Percentiles rank a stretch among this genome's conserved stretches.
phyloP scores from a whole-genome alignment of 2,888 invertebrate species.

The Phaonia tiefii region DNA sequence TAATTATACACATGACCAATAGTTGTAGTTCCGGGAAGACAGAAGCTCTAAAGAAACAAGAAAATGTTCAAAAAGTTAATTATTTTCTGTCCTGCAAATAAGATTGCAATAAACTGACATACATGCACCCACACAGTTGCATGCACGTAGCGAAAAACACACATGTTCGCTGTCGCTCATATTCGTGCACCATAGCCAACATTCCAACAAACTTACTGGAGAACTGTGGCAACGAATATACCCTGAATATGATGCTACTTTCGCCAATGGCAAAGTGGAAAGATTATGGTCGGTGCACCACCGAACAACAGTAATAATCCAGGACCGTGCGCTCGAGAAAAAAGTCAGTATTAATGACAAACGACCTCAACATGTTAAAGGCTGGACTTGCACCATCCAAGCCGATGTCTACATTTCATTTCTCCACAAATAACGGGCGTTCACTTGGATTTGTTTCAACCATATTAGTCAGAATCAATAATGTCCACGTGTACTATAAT shows the following conservation, averaged over 20 bases:
- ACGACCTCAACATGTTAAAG: too few species aligned
- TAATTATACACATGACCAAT: slow-evolving; percentile 77
- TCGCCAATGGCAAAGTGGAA: background rate
- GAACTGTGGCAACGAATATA: background rate
- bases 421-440: too few species aligned
- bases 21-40: slow-evolving; percentile 37
- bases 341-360: too few species aligned
- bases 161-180: slow-evolving; percentile 6
- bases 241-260: background rate
- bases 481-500: too few species aligned
- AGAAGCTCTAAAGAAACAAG: background rate
- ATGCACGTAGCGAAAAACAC: background rate
- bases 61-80: slow-evolving; percentile 60
- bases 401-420: too few species aligned
- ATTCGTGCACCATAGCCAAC: too few species aligned
- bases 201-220: too few species aligned
- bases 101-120: background rate
- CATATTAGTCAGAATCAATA: too few species aligned
- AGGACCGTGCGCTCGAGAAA: too few species aligned
- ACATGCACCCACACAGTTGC: background rate
- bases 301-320: background rate
- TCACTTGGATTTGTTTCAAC: too few species aligned
- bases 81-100: slow-evolving; percentile 43
- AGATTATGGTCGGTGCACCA: slow-evolving; percentile 8
- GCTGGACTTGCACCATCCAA: too few species aligned